A percentile compares a stretch with the other conserved stretches of the same genome.
These are phyloP conservation scores for Vespertilio murinus DNA, from an alignment of 2,797 vertebrate species.

Conservation along the genomic window DNA sequence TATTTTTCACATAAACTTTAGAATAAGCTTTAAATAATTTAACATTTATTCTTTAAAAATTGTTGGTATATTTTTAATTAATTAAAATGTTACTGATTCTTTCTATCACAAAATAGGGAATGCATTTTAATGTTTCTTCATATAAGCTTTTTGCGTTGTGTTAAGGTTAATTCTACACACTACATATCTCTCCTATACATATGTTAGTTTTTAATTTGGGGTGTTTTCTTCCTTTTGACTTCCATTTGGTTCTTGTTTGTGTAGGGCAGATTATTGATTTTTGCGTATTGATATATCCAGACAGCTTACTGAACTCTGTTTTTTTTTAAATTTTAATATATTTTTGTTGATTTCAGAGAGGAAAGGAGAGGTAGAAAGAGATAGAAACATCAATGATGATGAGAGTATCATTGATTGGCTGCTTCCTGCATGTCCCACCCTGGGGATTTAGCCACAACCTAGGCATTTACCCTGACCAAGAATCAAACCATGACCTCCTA, in stretches of 20 bases:
- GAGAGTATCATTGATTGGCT: no score
- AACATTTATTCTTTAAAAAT: not conserved
- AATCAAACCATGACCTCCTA: no score
- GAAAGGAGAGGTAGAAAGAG: no score
- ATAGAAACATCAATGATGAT: no score
- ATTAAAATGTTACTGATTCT: not conserved
- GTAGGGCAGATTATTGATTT: not conserved
- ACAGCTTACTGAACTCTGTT: not conserved
- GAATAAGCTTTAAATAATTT: conserved; percentile 15
- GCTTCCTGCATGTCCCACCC: no score
- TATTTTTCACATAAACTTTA: not conserved
- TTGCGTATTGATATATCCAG: not conserved
- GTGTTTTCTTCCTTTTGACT: not conserved
- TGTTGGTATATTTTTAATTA: conserved; percentile 26
- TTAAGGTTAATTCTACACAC: not conserved
- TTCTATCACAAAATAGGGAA: not conserved
- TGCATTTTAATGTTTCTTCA: conserved; percentile 19
- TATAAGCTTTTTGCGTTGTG: not conserved
- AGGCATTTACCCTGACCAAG: no score
- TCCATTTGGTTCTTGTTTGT: not conserved
- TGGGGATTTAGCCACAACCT: no score
- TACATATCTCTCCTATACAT: not conserved
- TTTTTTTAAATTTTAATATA: not conserved
- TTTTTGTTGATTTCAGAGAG: no score
- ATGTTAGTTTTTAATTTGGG: not conserved